phyloP scores from a whole-genome alignment of 2,797 vertebrate species.

The Eurystomus glaucurus region DNA sequence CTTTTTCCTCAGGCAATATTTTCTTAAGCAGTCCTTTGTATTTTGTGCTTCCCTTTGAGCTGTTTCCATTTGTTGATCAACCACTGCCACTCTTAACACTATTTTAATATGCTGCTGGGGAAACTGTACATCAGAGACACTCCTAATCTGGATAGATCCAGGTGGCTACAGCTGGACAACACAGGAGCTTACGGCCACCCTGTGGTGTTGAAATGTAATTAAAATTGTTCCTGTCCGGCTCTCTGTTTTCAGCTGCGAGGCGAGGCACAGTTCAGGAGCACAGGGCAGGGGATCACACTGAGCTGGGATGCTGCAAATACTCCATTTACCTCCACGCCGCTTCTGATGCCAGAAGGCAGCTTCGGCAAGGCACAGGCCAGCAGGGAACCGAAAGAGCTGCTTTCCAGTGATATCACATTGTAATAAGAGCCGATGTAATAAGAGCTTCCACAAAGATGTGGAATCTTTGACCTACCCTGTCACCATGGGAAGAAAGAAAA shows the following conservation, averaged over 20 bases:
- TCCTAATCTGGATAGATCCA: not conserved
- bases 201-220: not conserved
- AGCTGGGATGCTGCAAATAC: not conserved
- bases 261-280: not conserved
- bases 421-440: not conserved
- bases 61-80: not conserved
- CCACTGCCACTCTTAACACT: accelerated
- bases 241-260: not conserved
- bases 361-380: not conserved
- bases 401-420: not conserved
- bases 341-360: not conserved
- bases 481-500: not conserved
- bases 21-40: not conserved
- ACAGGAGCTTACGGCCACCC: not conserved
- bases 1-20: not conserved
- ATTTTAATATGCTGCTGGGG: not conserved
- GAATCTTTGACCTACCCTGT: not conserved
- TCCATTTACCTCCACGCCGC: accelerated
- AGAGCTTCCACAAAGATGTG: no score
- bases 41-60: not conserved
- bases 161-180: not conserved
- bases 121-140: not conserved
- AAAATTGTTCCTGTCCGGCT: not conserved
- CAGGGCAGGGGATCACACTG: not conserved
- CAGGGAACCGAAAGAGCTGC: not conserved